These are phyloP conservation scores for Turritopsis rubra DNA, from an alignment of 30 jellyfish, hydroid and myxozoan genomes.

Conservation along the genomic window DNA sequence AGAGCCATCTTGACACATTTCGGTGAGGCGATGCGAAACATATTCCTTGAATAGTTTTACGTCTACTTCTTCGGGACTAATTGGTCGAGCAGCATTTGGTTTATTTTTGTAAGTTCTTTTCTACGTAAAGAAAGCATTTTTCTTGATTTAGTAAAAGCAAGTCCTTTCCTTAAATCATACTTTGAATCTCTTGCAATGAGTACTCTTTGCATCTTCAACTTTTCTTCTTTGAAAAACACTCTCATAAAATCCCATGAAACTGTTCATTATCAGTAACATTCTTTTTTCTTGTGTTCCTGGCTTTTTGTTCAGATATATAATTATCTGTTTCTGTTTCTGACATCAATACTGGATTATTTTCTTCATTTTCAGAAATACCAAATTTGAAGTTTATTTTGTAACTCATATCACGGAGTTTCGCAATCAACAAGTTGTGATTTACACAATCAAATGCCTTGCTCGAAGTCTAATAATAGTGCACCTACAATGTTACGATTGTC, in stretches of 20 bases:
- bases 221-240: neutral
- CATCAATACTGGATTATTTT: no score
- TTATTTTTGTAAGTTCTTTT: neutral
- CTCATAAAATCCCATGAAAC: neutral
- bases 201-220: neutral
- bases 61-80: neutral
- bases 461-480: no score
- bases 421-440: no score
- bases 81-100: constrained; percentile 6
- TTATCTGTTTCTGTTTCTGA: neutral
- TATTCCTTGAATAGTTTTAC: neutral
- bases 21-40: neutral
- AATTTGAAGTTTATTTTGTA: no score
- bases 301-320: neutral
- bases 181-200: neutral
- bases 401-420: no score
- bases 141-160: neutral
- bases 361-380: no score
- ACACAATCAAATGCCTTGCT: no score
- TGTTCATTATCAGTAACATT: constrained; percentile 5
- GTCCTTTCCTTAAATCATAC: neutral
- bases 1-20: neutral
- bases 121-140: constrained; percentile 6
- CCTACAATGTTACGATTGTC: no score
- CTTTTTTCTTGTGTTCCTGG: neutral